phyloP scores from a whole-genome alignment of 2,797 vertebrate species.

The Dermochelys coriacea region DNA sequence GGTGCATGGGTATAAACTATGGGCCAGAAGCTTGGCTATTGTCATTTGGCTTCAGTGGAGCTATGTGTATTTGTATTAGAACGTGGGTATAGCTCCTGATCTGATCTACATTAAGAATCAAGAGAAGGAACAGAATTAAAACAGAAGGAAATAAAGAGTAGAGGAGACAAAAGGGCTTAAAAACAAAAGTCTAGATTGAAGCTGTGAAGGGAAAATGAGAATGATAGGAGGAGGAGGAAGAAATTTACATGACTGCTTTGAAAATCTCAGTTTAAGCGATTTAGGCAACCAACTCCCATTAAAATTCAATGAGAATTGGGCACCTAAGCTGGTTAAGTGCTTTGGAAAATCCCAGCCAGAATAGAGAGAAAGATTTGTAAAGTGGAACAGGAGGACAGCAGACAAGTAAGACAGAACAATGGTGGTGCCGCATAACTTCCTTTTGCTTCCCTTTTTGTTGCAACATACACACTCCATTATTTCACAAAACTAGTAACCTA shows the following conservation, averaged over 20 bases:
- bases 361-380: not conserved
- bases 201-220: not conserved
- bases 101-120: not conserved
- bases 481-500: not conserved
- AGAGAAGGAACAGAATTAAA: not conserved
- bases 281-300: too few relatives aligned
- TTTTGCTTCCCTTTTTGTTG: not conserved
- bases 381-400: not conserved
- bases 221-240: not conserved
- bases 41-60: not conserved
- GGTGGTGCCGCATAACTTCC: not conserved
- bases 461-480: not conserved
- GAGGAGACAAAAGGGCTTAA: not conserved
- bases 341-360: not conserved
- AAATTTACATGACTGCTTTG: not conserved
- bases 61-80: not conserved
- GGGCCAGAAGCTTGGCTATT: not conserved
- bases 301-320: not conserved
- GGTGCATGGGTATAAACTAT: not conserved
- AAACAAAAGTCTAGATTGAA: not conserved
- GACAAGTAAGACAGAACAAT: not conserved
- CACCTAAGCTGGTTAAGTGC: not conserved
- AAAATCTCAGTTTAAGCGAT: not conserved
- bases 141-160: not conserved
- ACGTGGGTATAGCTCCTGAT: not conserved